These are phyloP conservation scores for Spea hammondii DNA, from an alignment of 2,797 vertebrate genomes.

Conservation along the genomic window DNA sequence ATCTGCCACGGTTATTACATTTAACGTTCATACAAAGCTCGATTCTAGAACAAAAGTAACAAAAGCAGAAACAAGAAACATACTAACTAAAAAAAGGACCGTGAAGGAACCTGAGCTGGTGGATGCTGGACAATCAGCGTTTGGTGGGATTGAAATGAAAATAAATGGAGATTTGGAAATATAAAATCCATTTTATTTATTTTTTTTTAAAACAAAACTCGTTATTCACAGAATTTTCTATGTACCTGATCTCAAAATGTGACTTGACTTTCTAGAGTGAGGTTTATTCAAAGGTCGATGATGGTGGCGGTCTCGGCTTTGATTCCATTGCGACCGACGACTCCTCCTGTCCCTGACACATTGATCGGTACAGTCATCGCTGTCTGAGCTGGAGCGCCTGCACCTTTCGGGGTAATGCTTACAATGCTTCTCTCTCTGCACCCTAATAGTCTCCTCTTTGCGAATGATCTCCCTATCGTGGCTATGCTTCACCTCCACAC, in stretches of 20 bases:
- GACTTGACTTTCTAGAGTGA: constrained; percentile 32
- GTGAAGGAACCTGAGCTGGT: too few relatives aligned
- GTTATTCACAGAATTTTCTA: not conserved
- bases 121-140: too few relatives aligned
- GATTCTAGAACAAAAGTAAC: not conserved
- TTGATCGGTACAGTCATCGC: constrained; percentile 52
- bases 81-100: not conserved
- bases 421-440: constrained; percentile 31
- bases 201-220: too few relatives aligned
- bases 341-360: constrained; percentile 57
- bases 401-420: constrained; percentile 51
- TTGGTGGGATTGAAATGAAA: too few relatives aligned
- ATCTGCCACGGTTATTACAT: too few relatives aligned
- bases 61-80: too few relatives aligned
- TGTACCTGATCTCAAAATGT: constrained; percentile 36
- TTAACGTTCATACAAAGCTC: too few relatives aligned
- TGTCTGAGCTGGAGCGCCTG: constrained; percentile 60
- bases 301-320: constrained; percentile 21
- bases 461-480: constrained; percentile 18
- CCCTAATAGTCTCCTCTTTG: constrained; percentile 35
- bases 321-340: constrained; percentile 43
- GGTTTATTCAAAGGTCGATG: constrained; percentile 13
- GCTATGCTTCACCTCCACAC: constrained; percentile 13
- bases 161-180: too few relatives aligned
- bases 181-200: too few relatives aligned